A percentile compares a stretch with the other conserved stretches of the same genome.
phyloP scores from a whole-genome alignment of 2,888 invertebrate genomes.

The Orthosia gracilis region DNA sequence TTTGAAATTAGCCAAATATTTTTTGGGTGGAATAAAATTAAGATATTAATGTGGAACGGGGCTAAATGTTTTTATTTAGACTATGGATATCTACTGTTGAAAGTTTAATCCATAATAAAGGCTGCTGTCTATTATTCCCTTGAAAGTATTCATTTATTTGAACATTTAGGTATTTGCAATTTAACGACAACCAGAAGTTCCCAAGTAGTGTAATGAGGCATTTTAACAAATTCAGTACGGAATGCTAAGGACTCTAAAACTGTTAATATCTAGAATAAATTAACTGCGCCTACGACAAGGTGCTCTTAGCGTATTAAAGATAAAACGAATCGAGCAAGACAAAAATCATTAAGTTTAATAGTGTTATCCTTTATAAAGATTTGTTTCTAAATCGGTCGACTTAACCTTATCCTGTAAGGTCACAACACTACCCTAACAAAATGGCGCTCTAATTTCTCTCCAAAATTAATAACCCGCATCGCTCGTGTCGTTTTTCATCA shows the following conservation, averaged over 20 bases:
- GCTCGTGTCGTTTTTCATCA: constrained; percentile 85
- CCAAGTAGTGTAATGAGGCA: constrained; percentile 20
- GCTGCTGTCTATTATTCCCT: background rate
- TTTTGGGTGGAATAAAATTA: background rate
- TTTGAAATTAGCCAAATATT: constrained; percentile 4
- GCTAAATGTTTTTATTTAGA: background rate
- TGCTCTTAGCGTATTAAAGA: constrained; percentile 46
- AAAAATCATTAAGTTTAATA: constrained; percentile 33
- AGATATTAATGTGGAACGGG: background rate
- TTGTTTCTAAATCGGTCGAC: constrained; percentile 62
- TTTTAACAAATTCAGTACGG: constrained; percentile 36
- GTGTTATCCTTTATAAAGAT: constrained; percentile 32
- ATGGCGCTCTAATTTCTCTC: constrained; percentile 84
- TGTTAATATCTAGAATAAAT: constrained; percentile 55
- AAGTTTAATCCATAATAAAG: background rate
- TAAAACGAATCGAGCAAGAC: constrained; percentile 25
- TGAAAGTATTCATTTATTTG: background rate
- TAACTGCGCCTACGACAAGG: constrained; percentile 41
- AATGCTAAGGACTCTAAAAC: constrained; percentile 40
- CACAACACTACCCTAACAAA: constrained; percentile 76
- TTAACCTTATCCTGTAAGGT: constrained; percentile 70
- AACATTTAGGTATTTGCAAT: background rate
- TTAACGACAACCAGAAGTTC: background rate
- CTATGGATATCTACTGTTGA: background rate
- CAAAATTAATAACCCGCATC: constrained; percentile 85